Base-by-base conservation (phyloP, 2,888 invertebrate genomes). In the Adelphocoris suturalis region DNA sequence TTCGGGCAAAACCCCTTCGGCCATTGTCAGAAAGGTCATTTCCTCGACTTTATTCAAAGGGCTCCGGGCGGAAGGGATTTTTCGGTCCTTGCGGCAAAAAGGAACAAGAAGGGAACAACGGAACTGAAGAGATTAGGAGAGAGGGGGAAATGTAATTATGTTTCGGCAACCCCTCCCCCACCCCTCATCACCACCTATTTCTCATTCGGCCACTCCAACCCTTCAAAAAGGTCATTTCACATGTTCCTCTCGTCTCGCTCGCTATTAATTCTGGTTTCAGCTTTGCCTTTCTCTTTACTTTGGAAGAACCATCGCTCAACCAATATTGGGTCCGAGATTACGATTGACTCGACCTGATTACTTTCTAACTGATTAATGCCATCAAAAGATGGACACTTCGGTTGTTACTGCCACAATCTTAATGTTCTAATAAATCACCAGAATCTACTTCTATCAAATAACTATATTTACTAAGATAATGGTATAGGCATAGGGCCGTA, bases 11-110 rank as follows among this genome's bases (percentile, higher is more conserved):
- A 37, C 19, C 68, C n/a, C 61, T 68, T 68, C 12, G 19, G 27
- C 68, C 68, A 68, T 68, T 68, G 68, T 68, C 68, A 68, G 68
- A 23, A 68, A 68, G 68, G 68, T 68, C 68, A 68, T 68, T 68
- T 68, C 68, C 68, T n/a, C 68, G 68, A 68, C 68, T 23, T 68
- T 68, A 68, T 68, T 68, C 23, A 68, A 68, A 68, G 27, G 68
- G 12, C 23, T 68, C 61, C 19, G 61, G 9, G n/a, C 19, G 19
- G 9, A 68, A 68, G 68, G 23, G 68, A 68, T 68, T 68, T 68
- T 68, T 68, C 23, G 68, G 68, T 23, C 68, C 23, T 68, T 68
- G 68, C 19, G 68, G 68, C 23, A 68, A 68, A 68, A 23, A 23
- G 7, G 37, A 37, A 37, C 37, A 37, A 37, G 13, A 68, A 23